Conservation (phyloP, 2,797 vertebrate genomes). For the Sebastes vulpes region DNA sequence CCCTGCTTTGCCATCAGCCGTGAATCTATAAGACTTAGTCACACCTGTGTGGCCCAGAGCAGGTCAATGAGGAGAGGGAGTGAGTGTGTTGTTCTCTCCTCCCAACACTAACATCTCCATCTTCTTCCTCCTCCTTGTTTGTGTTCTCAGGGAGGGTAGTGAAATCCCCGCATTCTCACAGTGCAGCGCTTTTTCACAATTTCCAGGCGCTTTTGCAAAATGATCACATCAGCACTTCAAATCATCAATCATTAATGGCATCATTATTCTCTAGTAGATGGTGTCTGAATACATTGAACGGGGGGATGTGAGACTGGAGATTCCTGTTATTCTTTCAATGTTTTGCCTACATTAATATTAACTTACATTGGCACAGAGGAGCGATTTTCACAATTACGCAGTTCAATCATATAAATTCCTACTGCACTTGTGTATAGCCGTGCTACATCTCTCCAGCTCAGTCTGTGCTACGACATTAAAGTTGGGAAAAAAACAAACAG, state of each 20-base stretch:
- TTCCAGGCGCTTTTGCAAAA: constrained; percentile 4
- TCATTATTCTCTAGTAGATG: neutral
- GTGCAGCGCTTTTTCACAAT: neutral
- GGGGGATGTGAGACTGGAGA: neutral
- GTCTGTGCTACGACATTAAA: neutral
- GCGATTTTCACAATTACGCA: too few species aligned
- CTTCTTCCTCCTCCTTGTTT: neutral
- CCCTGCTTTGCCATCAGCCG: constrained; percentile 48
- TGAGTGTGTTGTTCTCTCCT: constrained; percentile 26
- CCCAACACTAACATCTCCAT: constrained; percentile 33
- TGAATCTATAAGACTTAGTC: constrained; percentile 70
- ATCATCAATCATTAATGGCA: constrained; percentile 47
- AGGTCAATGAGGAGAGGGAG: constrained; percentile 23
- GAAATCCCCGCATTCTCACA: neutral
- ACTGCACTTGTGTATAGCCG: neutral
- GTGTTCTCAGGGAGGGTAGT: neutral
- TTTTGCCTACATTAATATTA: constrained; percentile 3
- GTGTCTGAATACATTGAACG: neutral
- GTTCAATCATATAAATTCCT: neutral
- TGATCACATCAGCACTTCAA: constrained; percentile 26
- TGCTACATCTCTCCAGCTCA: neutral
- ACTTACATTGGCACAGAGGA: neutral
- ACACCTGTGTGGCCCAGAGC: constrained; percentile 61
- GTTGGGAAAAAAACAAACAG: neutral
- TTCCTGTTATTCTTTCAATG: neutral